These are phyloP conservation scores for Elephas maximus DNA, from an alignment of 2,113 vertebrate genomes.

Conservation along the genomic window DNA sequence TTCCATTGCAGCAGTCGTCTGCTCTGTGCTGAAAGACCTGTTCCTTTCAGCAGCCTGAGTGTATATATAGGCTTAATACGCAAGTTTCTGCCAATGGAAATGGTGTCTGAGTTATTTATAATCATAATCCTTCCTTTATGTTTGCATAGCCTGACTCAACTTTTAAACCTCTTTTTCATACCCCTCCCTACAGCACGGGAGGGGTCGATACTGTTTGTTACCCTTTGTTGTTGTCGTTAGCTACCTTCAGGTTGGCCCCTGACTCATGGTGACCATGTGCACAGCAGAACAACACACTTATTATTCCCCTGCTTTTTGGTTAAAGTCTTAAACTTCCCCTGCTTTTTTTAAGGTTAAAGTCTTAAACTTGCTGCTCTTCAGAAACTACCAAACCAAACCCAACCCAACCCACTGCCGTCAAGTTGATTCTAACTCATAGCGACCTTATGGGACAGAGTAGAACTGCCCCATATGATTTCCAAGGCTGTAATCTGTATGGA, in stretches of 20 bases:
- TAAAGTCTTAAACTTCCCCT: not conserved
- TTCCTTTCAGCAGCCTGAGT: not conserved
- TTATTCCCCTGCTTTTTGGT: not conserved
- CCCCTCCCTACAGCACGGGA: not conserved
- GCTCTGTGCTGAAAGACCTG: not conserved
- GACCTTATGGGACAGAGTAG: too few species aligned
- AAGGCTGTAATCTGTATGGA: too few species aligned
- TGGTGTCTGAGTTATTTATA: constrained; percentile 50
- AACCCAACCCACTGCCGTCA: too few species aligned
- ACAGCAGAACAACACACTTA: not conserved
- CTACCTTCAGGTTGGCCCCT: not conserved
- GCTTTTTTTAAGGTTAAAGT: not conserved
- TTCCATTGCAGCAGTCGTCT: not conserved
- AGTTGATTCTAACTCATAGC: too few species aligned
- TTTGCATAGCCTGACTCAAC: constrained; percentile 39
- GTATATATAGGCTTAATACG: not conserved
- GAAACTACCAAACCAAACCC: not conserved
- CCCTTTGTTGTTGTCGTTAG: not conserved
- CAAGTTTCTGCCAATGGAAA: not conserved
- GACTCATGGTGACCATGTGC: not conserved
- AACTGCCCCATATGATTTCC: too few species aligned
- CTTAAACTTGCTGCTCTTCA: constrained; percentile 19
- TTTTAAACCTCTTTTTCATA: constrained; percentile 26
- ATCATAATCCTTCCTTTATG: constrained; percentile 13
- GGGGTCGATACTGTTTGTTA: not conserved